A percentile compares a stretch with the other conserved stretches of the same genome.
phyloP scores from a whole-genome alignment of 2,113 vertebrate species.

The Vanacampus margaritifer region DNA sequence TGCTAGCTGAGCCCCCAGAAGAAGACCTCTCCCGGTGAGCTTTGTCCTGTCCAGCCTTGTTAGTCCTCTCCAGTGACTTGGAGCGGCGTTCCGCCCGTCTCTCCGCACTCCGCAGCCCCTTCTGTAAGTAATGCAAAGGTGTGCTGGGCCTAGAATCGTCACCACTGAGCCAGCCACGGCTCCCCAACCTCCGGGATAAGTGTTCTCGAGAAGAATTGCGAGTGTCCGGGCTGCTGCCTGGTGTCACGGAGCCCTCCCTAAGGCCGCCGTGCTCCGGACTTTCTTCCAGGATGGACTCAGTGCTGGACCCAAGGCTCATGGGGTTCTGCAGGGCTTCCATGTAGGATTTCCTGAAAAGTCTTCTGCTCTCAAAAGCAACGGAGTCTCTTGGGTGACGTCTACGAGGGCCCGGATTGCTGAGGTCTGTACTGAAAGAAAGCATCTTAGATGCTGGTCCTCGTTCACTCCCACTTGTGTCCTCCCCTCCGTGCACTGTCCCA shows the following conservation, averaged over 20 bases:
- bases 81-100: constrained; percentile 69
- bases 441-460: constrained; percentile 47
- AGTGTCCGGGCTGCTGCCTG: constrained; percentile 50
- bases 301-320: constrained; percentile 79
- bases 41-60: constrained; percentile 64
- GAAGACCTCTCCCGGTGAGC: constrained; percentile 66
- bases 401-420: constrained; percentile 64
- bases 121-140: constrained; percentile 55
- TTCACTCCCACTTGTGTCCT: constrained; percentile 37
- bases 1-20: constrained; percentile 61
- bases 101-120: constrained; percentile 46
- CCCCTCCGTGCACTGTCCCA: constrained; percentile 8
- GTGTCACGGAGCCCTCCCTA: constrained; percentile 37
- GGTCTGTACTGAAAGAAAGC: constrained; percentile 69
- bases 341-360: constrained; percentile 82
- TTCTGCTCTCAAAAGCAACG: constrained; percentile 66
- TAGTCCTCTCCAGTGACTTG: constrained; percentile 75
- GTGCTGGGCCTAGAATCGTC: constrained; percentile 54
- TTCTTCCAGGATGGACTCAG: constrained; percentile 76
- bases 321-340: constrained; percentile 84
- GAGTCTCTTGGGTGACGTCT: constrained; percentile 68
- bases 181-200: constrained; percentile 46
- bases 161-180: constrained; percentile 55
- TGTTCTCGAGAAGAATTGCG: constrained; percentile 52
- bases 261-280: constrained; percentile 45